Conservation (phyloP, 37 sponge, comb jelly and placozoan species). For the Chondrosia reniformis region DNA sequence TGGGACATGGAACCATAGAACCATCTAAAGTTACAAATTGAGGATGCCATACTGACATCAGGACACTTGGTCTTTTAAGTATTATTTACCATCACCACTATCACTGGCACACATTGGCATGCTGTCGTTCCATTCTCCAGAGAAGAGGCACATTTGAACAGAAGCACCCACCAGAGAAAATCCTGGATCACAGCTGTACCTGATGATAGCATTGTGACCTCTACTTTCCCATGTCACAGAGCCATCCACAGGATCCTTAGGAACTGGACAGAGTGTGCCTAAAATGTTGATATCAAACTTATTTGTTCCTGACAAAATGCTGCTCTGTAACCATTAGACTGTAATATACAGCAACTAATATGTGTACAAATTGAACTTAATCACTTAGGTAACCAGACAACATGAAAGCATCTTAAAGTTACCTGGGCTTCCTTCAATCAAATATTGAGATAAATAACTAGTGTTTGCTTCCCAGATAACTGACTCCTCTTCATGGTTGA, state of each 20-base stretch:
- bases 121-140: background rate
- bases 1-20: background rate
- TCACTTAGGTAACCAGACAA: too few species aligned
- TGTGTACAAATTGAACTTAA: too few species aligned
- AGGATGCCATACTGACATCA: background rate
- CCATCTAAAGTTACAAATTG: background rate
- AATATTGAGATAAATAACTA: background rate
- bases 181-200: background rate
- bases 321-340: too few species aligned
- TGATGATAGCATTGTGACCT: too few species aligned
- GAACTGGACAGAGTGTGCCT: background rate
- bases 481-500: background rate
- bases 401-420: too few species aligned
- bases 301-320: too few species aligned
- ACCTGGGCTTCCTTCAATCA: background rate
- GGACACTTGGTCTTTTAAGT: too few species aligned
- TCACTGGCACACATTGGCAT: background rate
- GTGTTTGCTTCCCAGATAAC: conserved; percentile 12
- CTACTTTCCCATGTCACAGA: background rate
- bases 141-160: background rate
- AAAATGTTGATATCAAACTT: background rate
- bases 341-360: too few species aligned
- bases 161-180: background rate
- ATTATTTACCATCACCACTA: background rate
- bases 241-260: background rate